These are phyloP conservation scores for Tolmerus cingulatus DNA, from an alignment of 2,888 invertebrate genomes.

Conservation along the genomic window DNA sequence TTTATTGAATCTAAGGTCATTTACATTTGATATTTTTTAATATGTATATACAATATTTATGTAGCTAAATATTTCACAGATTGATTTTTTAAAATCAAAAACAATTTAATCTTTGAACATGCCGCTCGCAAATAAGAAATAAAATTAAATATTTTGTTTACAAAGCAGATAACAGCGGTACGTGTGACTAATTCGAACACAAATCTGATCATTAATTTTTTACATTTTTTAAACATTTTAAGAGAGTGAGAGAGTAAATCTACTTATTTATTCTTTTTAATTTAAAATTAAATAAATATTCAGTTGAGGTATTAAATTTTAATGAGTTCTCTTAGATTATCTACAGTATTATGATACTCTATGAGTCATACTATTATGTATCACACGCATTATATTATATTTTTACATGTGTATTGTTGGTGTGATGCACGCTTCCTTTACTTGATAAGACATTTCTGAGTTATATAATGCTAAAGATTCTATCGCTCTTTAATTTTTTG, in stretches of 20 bases:
- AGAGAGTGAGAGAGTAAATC: no score
- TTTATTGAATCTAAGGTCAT: neutral
- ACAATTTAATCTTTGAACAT: neutral
- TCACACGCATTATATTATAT: neutral
- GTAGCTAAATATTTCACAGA: neutral
- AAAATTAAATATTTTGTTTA: neutral
- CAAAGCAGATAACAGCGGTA: neutral
- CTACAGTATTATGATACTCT: neutral
- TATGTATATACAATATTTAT: neutral
- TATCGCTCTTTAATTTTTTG: no score
- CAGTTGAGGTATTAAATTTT: neutral
- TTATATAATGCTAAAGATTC: no score
- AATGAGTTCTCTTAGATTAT: neutral
- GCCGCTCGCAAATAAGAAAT: neutral
- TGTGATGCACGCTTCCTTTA: neutral
- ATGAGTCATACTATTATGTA: neutral
- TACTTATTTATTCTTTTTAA: no score
- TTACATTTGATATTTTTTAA: neutral
- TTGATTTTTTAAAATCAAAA: neutral
- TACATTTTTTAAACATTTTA: no score
- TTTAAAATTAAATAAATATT: neutral
- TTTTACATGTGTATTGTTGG: neutral
- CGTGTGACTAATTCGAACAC: neutral
- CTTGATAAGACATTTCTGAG: neutral
- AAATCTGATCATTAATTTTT: neutral